phyloP scores from a whole-genome alignment of 2,888 invertebrate species.

The Troides helena region DNA sequence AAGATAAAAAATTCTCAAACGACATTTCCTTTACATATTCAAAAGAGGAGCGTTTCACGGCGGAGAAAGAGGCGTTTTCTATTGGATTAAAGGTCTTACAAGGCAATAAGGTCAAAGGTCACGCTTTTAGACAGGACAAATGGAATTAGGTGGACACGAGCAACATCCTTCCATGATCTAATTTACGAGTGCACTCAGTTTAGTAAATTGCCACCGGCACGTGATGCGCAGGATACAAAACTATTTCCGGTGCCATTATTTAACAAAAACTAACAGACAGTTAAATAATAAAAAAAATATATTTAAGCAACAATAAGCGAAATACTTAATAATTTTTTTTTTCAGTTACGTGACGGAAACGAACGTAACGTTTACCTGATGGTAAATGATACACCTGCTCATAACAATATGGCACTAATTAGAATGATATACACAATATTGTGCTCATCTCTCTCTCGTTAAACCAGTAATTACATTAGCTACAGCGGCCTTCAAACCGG shows the following conservation, averaged over 20 bases:
- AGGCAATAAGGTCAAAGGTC: constrained; percentile 12
- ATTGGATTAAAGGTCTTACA: constrained; percentile 17
- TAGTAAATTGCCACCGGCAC: constrained; percentile 14
- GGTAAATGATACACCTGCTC: too few relatives aligned
- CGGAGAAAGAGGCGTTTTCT: constrained; percentile 6
- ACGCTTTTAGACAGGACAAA: constrained; percentile 22
- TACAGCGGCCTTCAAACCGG: too few relatives aligned
- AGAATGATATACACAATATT: too few relatives aligned
- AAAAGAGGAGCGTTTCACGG: background rate
- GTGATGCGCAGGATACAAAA: constrained; percentile 6
- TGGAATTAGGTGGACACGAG: constrained; percentile 24
- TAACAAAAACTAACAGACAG: background rate
- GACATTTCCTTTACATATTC: background rate
- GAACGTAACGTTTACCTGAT: too few relatives aligned
- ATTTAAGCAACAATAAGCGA: background rate
- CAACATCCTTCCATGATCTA: constrained; percentile 26
- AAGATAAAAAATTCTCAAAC: constrained; percentile 2
- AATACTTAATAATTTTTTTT: background rate
- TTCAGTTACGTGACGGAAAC: too few relatives aligned
- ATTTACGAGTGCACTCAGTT: constrained; percentile 22
- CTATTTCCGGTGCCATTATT: background rate
- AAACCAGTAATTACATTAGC: too few relatives aligned
- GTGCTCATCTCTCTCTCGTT: too few relatives aligned
- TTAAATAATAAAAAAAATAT: too few relatives aligned
- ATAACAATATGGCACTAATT: too few relatives aligned